Evolutionary conservation across 2,113 vertebrate genomes (phyloP), one percentile per base, ranked within the genome.

Genomic region (Gallinago media): DNA sequence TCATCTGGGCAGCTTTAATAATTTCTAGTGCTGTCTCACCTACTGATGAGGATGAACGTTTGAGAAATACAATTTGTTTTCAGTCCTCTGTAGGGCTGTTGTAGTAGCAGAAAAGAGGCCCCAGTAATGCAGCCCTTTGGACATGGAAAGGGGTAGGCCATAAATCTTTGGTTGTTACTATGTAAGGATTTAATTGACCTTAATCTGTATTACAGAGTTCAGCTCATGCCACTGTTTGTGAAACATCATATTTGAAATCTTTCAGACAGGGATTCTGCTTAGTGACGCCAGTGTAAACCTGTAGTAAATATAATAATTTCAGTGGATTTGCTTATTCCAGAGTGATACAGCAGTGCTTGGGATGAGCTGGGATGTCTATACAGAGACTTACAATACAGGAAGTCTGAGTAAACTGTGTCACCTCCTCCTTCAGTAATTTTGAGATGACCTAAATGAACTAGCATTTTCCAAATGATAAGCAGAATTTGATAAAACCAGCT

Each of bases 61-160:
- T 59, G 49, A 36, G 34, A 86, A 68, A 52, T 11, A 38, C 18
- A 38, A 18, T 27, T n/a, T 42, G 3, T 38, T 73, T 76, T 52
- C 59, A 86, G 29, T 47, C 23, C 26, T 40, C 2, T 34, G 8
- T 59, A 58, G 15, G 29, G 12, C 40, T 84, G 40, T 47, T 68
- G 8, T 16, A 61, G 38, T 15, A 84, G 29, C 23, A 42, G 63
- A 19, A 61, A 76, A 75, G 8, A 67, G 6, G 27, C 47, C 11
- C 50, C 2, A 50, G 19, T 42, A 44, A 20, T 38, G 29, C n/a
- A 59, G 19, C 66, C 21, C 36, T 77, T 84, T 0, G 0, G 23
- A 50, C 10, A 38, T 3, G 3, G n/a, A 59, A 49, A 92, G 2
- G 3, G 23, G 13, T 61, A 34, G n/a, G 27, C 62, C 9, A 3